phyloP scores from a whole-genome alignment of 1,140 invertebrate species.

The Hylaeus anthracinus region DNA sequence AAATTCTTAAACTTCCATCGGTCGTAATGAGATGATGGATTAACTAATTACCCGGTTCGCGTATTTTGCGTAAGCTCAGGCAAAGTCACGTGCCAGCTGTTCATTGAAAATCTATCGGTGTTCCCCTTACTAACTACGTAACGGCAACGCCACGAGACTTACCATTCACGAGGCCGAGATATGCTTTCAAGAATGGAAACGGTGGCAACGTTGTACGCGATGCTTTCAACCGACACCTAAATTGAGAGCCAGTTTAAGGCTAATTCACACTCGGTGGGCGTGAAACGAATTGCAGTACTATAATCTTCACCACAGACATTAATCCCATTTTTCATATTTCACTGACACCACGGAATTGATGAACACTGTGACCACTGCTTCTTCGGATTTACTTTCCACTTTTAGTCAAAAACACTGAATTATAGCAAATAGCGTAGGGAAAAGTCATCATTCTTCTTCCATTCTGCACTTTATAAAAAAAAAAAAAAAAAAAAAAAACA shows the following conservation, averaged over 20 bases:
- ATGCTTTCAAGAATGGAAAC: slow-evolving; percentile 41
- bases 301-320: not conserved
- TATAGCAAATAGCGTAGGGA: too few species aligned
- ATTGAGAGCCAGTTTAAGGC: slow-evolving; percentile 46
- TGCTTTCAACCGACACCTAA: slow-evolving; percentile 38
- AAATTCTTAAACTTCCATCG: not conserved
- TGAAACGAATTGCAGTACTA: not conserved
- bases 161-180: slow-evolving; percentile 40
- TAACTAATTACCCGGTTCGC: not conserved
- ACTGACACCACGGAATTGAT: not conserved
- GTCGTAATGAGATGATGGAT: not conserved
- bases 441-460: not conserved
- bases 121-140: slow-evolving; percentile 38
- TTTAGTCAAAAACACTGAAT: too few species aligned
- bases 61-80: slow-evolving; percentile 23
- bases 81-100: slow-evolving; percentile 38
- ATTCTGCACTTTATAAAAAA: not conserved
- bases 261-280: slow-evolving; percentile 19
- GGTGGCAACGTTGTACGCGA: slow-evolving; percentile 22
- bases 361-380: too few species aligned
- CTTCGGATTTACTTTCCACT: too few species aligned
- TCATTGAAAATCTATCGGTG: slow-evolving; percentile 39
- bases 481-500: not conserved
- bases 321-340: not conserved
- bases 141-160: not conserved